Percentiles rank a stretch among this genome's conserved stretches.
phyloP scores from a whole-genome alignment of 2,888 invertebrate species.

The Podotricha telesiphe region DNA sequence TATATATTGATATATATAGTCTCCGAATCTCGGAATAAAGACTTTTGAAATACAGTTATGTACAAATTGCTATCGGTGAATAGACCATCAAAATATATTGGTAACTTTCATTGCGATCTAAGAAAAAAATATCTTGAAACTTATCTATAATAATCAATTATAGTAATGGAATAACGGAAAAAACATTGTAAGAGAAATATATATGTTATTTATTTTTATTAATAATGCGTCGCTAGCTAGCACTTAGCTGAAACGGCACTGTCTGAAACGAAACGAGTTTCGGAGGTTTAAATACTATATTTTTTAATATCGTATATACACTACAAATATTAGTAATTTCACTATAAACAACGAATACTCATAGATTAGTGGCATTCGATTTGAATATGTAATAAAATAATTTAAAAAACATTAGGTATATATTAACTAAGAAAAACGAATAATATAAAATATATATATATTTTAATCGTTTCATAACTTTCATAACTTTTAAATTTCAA shows the following conservation, averaged over 20 bases:
- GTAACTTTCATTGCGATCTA: background rate
- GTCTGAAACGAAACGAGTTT: background rate
- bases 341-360: too few relatives aligned
- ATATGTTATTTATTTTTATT: slow-evolving; percentile 9
- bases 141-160: background rate
- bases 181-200: background rate
- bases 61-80: background rate
- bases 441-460: too few relatives aligned
- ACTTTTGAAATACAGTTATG: background rate
- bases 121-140: background rate
- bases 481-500: background rate
- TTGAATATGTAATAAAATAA: too few relatives aligned
- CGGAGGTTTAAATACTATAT: too few relatives aligned
- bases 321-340: too few relatives aligned
- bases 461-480: too few relatives aligned
- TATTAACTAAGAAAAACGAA: too few relatives aligned
- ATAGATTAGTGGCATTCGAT: too few relatives aligned
- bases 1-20: background rate
- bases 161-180: background rate
- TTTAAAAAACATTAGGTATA: too few relatives aligned
- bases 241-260: background rate
- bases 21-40: background rate
- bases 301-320: too few relatives aligned
- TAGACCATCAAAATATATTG: background rate
- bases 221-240: background rate